A percentile compares a stretch with the other conserved stretches of the same genome.
Conservation (phyloP, 1,140 invertebrate species). For the Drosophila serrata region DNA sequence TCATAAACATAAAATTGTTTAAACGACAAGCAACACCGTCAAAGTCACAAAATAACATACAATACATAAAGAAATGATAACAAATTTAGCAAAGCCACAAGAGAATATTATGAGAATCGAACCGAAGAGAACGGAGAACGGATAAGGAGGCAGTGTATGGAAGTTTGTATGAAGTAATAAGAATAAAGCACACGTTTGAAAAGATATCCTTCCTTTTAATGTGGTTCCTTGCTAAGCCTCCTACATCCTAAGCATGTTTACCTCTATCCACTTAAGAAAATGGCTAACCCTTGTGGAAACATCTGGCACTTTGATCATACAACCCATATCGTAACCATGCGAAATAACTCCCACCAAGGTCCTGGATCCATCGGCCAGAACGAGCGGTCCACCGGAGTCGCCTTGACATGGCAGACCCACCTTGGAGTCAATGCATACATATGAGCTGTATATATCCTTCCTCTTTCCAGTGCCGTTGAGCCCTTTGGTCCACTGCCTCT, state of each 20-base stretch:
- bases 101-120: constrained; percentile 45
- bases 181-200: constrained; percentile 83
- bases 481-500: constrained; percentile 44
- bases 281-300: constrained; percentile 47
- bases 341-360: constrained; percentile 63
- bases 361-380: constrained; percentile 34
- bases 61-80: constrained; percentile 55
- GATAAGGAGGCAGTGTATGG: constrained; percentile 54
- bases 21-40: constrained; percentile 66
- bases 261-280: constrained; percentile 45
- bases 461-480: constrained; percentile 3
- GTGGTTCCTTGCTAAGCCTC: background rate
- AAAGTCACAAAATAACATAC: constrained; percentile 61
- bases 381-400: constrained; percentile 61
- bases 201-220: constrained; percentile 48
- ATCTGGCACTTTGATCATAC: constrained; percentile 46
- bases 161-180: constrained; percentile 80
- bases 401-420: constrained; percentile 56
- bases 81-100: constrained; percentile 78
- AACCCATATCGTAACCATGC: constrained; percentile 52
- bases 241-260: constrained; percentile 1
- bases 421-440: constrained; percentile 51
- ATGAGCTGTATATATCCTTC: constrained; percentile 33
- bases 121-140: constrained; percentile 29
- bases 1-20: constrained; percentile 74